These are phyloP conservation scores for Orientallactaga bullata DNA, from an alignment of 2,113 vertebrate species.

Conservation along the genomic window DNA sequence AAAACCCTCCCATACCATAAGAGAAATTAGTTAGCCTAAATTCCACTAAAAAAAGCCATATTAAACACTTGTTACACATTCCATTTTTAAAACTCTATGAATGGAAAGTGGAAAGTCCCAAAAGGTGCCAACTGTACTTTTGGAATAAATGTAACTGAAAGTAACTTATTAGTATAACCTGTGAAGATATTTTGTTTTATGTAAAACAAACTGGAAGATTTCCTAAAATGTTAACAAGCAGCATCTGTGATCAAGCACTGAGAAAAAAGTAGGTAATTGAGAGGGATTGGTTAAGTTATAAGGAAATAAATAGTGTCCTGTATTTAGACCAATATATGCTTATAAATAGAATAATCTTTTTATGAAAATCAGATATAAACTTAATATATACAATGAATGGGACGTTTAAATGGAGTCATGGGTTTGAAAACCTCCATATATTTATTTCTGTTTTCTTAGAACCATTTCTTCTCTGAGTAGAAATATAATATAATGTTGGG, in stretches of 20 bases:
- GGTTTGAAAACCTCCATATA: neutral
- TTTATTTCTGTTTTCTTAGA: neutral
- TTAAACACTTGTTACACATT: neutral
- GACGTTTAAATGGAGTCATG: neutral
- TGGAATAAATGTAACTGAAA: neutral
- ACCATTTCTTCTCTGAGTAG: neutral
- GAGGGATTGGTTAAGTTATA: too few relatives aligned
- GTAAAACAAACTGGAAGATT: neutral
- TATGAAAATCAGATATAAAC: neutral
- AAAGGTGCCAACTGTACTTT: neutral
- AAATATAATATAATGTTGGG: too few relatives aligned
- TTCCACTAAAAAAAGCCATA: neutral
- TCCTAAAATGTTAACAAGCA: neutral
- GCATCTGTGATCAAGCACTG: rapidly evolving
- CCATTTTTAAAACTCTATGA: neutral
- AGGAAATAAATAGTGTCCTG: neutral
- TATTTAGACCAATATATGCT: neutral
- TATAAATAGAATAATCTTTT: neutral
- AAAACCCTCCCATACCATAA: neutral
- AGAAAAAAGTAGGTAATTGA: neutral
- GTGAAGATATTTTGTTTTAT: neutral
- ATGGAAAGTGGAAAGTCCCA: neutral
- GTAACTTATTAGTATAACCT: neutral
- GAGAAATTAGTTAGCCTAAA: neutral
- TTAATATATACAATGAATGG: neutral